Base-by-base conservation (phyloP, 2,888 invertebrate genomes). In the Laspeyria flexula region DNA sequence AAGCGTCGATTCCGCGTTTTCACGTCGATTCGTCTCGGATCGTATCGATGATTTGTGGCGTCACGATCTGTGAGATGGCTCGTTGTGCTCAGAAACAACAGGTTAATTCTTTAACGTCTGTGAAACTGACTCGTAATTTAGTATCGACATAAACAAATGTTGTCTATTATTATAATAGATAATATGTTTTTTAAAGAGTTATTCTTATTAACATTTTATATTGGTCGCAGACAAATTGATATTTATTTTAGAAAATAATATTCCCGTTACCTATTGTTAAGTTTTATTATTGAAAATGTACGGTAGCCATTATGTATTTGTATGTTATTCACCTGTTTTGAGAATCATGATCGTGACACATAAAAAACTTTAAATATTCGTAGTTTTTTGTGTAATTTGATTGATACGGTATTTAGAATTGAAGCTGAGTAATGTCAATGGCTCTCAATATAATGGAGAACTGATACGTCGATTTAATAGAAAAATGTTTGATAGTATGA, bases 1-100 rank as follows among this genome's bases (percentile, higher is more conserved):
- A 75, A 68, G 71, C 72, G 74, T 79, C 76, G 76, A 81, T 77
- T 79, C 79, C 67, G 73, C 75, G 75, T 85, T 86, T 83, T 79
- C 79, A 82, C 80, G 77, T 77, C 71, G 65, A 86, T 88, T 87
- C 79, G 88, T 81, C 77, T 75, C 79, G 84, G 73, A 73, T 81
- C 69, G 76, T 79, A 77, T 77, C 76, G 78, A 79, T 81, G 79
- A 83, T 82, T 86, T 78, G 79, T 79, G 66, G 75, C 73, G 74
- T 83, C 86, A 86, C 84, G 84, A 83, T 80, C 73, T 73, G 65
- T 61, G 69, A 71, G 70, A 72, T 70, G 71, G 67, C 70, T 78
- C 68, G 76, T 75, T 77, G 67, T 66, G 65, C 68, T 71, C 64
- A 70, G 73, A 70, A 76, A 76, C 75, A 78, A 74, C 71, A 69